phyloP scores from a whole-genome alignment of 2,797 vertebrate genomes.

The Silurus aristotelis region DNA sequence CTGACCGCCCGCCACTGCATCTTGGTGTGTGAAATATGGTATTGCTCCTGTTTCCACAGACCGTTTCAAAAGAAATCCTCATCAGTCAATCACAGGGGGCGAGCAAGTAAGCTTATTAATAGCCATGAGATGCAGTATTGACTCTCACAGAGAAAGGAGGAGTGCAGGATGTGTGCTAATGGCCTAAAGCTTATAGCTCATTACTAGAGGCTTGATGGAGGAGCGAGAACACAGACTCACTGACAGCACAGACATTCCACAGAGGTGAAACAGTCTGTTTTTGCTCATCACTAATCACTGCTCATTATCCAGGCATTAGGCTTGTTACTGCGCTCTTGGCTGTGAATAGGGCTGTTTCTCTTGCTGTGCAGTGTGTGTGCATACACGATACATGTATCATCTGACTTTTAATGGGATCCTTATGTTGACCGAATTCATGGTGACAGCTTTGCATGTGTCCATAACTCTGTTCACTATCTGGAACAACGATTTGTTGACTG shows the following conservation, averaged over 20 bases:
- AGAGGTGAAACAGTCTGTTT: slow-evolving; percentile 26
- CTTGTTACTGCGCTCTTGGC: not conserved
- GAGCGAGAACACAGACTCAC: not conserved
- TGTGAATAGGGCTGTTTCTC: not conserved
- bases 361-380: not conserved
- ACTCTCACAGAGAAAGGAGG: slow-evolving; percentile 9
- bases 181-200: slow-evolving; percentile 23
- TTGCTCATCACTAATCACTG: slow-evolving; percentile 5
- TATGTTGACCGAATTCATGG: not conserved
- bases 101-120: slow-evolving; percentile 70
- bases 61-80: slow-evolving; percentile 70
- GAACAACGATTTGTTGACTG: not conserved
- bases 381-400: not conserved
- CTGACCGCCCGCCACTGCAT: too few species aligned
- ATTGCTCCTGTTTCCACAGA: not conserved
- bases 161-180: not conserved
- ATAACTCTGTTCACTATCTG: too few species aligned
- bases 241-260: slow-evolving; percentile 9
- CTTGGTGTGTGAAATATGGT: not conserved
- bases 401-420: not conserved
- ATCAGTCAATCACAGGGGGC: slow-evolving; percentile 57
- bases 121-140: slow-evolving; percentile 49
- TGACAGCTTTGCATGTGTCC: not conserved
- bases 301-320: slow-evolving; percentile 24
- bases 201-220: not conserved